Percentiles rank a stretch among this genome's conserved stretches.
phyloP scores from a whole-genome alignment of 2,797 vertebrate species.

The Monodelphis domestica region DNA sequence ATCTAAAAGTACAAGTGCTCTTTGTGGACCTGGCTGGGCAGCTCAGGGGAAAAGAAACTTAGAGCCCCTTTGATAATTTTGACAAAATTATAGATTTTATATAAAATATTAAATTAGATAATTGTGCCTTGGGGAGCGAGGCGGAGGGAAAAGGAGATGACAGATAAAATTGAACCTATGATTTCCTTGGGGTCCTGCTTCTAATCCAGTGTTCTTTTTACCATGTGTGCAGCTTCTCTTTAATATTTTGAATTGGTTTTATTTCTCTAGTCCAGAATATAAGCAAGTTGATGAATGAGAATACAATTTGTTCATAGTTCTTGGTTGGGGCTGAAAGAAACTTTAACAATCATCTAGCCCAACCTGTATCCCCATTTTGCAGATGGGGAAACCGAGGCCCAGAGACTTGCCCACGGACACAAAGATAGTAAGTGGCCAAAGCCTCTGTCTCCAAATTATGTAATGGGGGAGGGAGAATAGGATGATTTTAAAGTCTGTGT shows the following conservation, averaged over 20 bases:
- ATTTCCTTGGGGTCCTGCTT: background rate
- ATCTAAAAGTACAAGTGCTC: background rate
- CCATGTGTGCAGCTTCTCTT: background rate
- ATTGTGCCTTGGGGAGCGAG: background rate
- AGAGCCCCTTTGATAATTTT: background rate
- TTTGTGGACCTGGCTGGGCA: background rate
- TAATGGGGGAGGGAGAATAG: too few species aligned
- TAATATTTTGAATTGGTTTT: background rate
- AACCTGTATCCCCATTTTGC: background rate
- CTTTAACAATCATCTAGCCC: background rate
- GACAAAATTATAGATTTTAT: too few species aligned
- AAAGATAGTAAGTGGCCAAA: background rate
- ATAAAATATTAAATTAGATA: too few species aligned
- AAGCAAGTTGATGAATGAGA: background rate
- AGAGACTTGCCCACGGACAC: background rate
- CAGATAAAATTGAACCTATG: background rate
- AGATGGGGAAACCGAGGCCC: background rate
- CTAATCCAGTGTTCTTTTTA: background rate
- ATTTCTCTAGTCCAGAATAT: background rate
- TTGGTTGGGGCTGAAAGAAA: background rate
- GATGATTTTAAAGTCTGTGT: background rate
- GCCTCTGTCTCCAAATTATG: background rate
- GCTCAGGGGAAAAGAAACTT: background rate
- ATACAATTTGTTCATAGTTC: background rate
- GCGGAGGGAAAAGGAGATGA: background rate